Conservation (phyloP, 1,140 invertebrate genomes). For the Aporrectodea caliginosa region DNA sequence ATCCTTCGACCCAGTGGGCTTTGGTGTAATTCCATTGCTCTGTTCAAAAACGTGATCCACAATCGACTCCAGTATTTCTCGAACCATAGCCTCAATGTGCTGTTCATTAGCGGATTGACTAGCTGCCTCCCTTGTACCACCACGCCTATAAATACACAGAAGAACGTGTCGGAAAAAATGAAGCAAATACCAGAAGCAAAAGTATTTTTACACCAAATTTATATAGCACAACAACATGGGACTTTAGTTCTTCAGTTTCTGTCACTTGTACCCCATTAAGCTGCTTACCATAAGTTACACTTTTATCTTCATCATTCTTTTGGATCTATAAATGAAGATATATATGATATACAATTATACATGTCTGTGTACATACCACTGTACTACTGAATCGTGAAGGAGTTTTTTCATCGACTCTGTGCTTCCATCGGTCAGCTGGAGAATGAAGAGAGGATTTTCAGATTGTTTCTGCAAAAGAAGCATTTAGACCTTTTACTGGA, state of each 20-base stretch:
- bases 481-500: background rate
- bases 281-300: background rate
- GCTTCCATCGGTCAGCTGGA: background rate
- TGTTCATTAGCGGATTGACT: background rate
- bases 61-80: background rate
- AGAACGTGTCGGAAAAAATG: background rate
- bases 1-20: too few relatives aligned
- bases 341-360: background rate
- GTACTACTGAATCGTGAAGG: background rate
- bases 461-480: background rate
- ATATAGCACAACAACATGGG: background rate
- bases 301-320: background rate
- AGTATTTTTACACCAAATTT: background rate
- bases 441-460: background rate
- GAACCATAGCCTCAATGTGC: background rate
- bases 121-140: background rate
- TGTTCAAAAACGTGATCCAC: background rate
- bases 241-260: background rate
- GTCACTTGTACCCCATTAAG: background rate
- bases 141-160: background rate
- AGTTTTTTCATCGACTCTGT: background rate
- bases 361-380: background rate
- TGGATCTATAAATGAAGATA: background rate
- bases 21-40: too few relatives aligned
- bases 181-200: background rate